These are phyloP conservation scores for Dyspetes luteomarginatus DNA, from an alignment of 2,888 invertebrate genomes.

Conservation along the genomic window DNA sequence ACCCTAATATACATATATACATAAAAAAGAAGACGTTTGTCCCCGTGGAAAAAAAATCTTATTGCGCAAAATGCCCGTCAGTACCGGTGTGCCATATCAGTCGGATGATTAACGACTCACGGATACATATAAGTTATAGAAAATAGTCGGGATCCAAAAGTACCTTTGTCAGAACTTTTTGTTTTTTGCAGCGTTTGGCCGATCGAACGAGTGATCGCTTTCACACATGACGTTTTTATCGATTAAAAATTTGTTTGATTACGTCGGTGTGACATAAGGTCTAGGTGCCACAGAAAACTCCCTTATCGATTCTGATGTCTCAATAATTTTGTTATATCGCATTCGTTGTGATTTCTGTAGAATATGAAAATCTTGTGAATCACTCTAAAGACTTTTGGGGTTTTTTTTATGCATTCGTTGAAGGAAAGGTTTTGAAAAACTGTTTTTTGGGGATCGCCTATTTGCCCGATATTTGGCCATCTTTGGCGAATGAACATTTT, in stretches of 20 bases:
- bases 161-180: constrained; percentile 33
- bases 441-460: no score
- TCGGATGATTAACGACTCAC: constrained; percentile 53
- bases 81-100: constrained; percentile 62
- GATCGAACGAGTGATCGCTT: neutral
- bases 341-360: no score
- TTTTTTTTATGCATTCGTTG: no score
- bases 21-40: constrained; percentile 35
- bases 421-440: no score
- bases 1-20: constrained; percentile 28
- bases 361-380: no score
- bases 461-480: no score
- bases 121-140: constrained; percentile 61
- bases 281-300: no score
- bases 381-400: no score
- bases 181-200: constrained; percentile 13
- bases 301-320: no score
- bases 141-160: constrained; percentile 61
- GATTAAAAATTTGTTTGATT: neutral
- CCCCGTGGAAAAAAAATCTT: constrained; percentile 14
- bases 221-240: constrained; percentile 25
- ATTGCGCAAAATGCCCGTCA: constrained; percentile 53
- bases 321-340: no score
- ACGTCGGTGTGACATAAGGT: constrained; percentile 23
- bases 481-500: no score